Evolutionary conservation across 2,113 vertebrate genomes (phyloP).

Genomic region (Cephalopholis sonnerati): DNA sequence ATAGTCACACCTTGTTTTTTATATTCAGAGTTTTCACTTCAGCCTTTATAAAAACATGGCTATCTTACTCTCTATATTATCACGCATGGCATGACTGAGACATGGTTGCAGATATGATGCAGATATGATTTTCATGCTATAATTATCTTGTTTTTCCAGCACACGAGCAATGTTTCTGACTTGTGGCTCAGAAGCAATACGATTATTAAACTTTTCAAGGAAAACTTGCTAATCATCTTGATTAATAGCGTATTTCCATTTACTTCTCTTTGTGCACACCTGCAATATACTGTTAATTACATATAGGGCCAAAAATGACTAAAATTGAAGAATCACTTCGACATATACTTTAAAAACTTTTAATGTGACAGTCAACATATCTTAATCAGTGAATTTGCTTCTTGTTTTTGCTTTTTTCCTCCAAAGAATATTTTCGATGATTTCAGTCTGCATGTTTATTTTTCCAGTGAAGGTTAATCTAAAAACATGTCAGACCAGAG

Average conservation of each 20-base stretch:
- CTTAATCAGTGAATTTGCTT: background rate
- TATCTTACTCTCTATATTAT: background rate
- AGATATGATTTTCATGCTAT: background rate
- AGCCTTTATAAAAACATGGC: background rate
- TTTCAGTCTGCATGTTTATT: background rate
- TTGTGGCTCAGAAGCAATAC: background rate
- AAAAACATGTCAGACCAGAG: background rate
- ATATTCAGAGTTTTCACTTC: background rate
- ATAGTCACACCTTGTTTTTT: background rate
- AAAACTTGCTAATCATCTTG: background rate
- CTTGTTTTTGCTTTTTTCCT: background rate
- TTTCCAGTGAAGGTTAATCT: background rate
- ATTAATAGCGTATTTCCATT: background rate
- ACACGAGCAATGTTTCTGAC: background rate
- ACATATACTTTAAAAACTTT: background rate
- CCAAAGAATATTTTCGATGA: background rate
- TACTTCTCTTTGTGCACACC: background rate
- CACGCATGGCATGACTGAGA: background rate
- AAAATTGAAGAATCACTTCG: background rate
- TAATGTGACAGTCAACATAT: background rate
- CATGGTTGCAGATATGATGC: background rate
- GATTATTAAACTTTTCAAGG: background rate
- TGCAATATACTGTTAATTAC: too few species aligned
- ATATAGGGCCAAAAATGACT: too few species aligned
- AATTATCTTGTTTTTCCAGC: background rate